A percentile compares a stretch with the other conserved stretches of the same genome.
phyloP scores from a whole-genome alignment of 2,113 vertebrate species.

The Paracanthobrama guichenoti region DNA sequence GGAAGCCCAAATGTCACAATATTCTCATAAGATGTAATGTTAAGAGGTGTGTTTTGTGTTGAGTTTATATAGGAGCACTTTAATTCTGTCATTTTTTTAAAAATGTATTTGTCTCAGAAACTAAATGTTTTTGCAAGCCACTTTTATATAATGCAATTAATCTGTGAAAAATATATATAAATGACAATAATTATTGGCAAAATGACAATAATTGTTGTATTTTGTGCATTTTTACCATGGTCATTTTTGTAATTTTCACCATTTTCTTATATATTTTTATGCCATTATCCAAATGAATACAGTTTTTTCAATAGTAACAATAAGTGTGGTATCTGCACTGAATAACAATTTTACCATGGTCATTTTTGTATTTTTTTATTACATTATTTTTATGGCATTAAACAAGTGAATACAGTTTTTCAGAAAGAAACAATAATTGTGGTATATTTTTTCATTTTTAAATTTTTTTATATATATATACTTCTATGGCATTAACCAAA shows the following conservation, averaged over 20 bases:
- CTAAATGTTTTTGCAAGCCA: neutral
- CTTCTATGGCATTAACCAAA: neutral
- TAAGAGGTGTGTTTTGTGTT: neutral
- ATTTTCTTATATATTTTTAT: neutral
- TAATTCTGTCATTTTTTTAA: neutral
- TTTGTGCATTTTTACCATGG: neutral
- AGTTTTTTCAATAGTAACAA: neutral
- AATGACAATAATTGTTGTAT: neutral
- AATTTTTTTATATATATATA: too few species aligned
- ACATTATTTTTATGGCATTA: neutral
- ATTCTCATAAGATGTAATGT: neutral
- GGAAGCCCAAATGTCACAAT: neutral
- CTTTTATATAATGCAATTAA: neutral
- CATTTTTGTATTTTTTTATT: neutral
- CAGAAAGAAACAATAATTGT: neutral
- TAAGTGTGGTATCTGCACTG: neutral
- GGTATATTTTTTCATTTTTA: neutral
- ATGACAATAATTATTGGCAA: too few species aligned
- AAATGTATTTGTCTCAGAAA: neutral
- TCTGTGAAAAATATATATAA: neutral
- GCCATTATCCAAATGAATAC: neutral
- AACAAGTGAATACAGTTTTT: neutral
- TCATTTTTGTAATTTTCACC: too few species aligned
- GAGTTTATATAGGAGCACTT: neutral
- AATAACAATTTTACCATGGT: neutral